phyloP scores from a whole-genome alignment of 2,797 vertebrate genomes.

The Gadopsis marmoratus region DNA sequence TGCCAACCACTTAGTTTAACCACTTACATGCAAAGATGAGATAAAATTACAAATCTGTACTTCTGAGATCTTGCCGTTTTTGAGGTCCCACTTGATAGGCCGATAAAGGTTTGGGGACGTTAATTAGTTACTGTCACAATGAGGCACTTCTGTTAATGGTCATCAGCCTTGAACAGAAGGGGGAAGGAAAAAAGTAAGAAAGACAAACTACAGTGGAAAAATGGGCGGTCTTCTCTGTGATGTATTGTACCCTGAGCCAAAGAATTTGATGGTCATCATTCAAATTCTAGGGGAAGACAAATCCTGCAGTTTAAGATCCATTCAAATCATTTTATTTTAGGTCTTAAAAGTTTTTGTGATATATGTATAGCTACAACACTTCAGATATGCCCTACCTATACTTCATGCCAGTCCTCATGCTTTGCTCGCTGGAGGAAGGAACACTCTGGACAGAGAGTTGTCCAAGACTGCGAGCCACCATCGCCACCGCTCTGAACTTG shows the following conservation, averaged over 20 bases:
- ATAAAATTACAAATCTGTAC: not conserved
- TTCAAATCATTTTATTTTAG: not conserved
- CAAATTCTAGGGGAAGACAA: not conserved
- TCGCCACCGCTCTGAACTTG: constrained; percentile 94
- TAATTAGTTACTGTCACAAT: not conserved
- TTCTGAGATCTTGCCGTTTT: not conserved
- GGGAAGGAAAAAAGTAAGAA: not conserved
- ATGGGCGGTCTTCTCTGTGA: constrained; percentile 10
- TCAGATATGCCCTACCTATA: constrained; percentile 89
- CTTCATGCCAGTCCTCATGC: constrained; percentile 94
- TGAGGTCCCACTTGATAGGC: not conserved
- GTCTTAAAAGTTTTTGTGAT: constrained; percentile 2
- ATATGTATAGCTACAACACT: not conserved
- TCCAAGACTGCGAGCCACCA: constrained; percentile 96
- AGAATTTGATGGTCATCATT: constrained; percentile 19
- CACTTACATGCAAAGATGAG: not conserved
- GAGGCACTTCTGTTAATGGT: not conserved
- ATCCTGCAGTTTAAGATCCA: constrained; percentile 4
- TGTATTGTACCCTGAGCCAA: not conserved
- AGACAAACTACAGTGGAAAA: constrained; percentile 23
- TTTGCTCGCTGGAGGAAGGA: constrained; percentile 88
- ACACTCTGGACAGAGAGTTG: constrained; percentile 93
- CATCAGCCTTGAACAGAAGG: constrained; percentile 15
- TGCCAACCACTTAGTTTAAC: not conserved
- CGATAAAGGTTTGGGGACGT: not conserved